These are phyloP conservation scores for Podiceps cristatus DNA, from an alignment of 2,113 vertebrate species.

Conservation along the genomic window DNA sequence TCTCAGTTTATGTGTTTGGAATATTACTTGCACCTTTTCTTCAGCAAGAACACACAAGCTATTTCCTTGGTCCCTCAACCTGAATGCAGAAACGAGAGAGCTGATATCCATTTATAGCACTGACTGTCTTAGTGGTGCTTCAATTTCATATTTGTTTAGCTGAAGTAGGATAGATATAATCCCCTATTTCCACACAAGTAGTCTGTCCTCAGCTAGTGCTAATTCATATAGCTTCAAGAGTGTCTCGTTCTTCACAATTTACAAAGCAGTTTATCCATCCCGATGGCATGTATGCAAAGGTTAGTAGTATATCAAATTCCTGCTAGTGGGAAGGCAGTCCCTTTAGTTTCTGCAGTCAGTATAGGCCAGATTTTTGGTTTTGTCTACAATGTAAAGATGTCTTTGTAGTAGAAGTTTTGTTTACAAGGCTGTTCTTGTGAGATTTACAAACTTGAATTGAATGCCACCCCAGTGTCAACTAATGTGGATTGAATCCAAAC, in stretches of 20 bases:
- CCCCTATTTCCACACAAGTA: background rate
- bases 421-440: background rate
- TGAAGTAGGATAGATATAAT: background rate
- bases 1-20: background rate
- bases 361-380: background rate
- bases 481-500: background rate
- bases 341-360: background rate
- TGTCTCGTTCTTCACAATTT: background rate
- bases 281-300: fast-evolving
- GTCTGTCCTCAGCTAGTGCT: background rate
- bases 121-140: background rate
- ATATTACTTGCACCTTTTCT: background rate
- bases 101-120: background rate
- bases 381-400: background rate
- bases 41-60: background rate
- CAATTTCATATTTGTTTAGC: background rate
- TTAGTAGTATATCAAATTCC: background rate
- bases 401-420: background rate
- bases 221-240: background rate
- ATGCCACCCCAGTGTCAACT: background rate
- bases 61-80: background rate
- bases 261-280: background rate
- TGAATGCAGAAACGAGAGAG: fast-evolving
- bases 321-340: background rate
- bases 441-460: background rate